Conservation (phyloP, 2,113 vertebrate species). For the Panthera leo region DNA sequence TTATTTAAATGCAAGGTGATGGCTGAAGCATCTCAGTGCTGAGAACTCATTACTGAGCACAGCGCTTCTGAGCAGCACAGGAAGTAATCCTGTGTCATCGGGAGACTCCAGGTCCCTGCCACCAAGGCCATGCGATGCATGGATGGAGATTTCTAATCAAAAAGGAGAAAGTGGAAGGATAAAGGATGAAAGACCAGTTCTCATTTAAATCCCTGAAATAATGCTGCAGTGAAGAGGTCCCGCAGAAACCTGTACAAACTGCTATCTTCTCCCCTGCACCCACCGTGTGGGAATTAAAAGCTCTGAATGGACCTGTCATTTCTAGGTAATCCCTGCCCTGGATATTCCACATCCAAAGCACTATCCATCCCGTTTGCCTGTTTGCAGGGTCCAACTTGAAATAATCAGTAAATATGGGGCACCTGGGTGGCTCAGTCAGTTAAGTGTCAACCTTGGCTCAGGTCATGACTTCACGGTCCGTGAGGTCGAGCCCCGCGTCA, state of each 20-base stretch:
- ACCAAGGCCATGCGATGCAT: background rate
- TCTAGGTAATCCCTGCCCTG: background rate
- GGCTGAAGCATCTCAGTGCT: background rate
- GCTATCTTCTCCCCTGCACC: background rate
- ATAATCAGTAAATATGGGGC: background rate
- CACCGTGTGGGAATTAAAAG: background rate
- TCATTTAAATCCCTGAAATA: background rate
- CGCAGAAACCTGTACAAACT: background rate
- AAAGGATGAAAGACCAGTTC: background rate
- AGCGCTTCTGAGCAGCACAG: background rate
- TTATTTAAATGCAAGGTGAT: constrained; percentile 80
- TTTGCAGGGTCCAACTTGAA: background rate
- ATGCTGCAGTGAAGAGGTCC: background rate
- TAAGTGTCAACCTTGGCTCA: no score
- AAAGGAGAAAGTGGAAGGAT: background rate
- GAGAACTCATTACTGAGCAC: background rate
- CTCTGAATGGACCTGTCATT: background rate
- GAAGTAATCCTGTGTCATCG: background rate
- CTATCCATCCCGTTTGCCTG: background rate
- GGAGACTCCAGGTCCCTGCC: background rate
- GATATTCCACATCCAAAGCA: background rate
- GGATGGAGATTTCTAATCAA: background rate
- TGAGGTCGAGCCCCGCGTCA: no score
- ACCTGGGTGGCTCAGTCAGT: no score
- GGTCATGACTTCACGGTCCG: no score